Conservation (phyloP, 2,797 vertebrate genomes). For the Apogon talboti region DNA sequence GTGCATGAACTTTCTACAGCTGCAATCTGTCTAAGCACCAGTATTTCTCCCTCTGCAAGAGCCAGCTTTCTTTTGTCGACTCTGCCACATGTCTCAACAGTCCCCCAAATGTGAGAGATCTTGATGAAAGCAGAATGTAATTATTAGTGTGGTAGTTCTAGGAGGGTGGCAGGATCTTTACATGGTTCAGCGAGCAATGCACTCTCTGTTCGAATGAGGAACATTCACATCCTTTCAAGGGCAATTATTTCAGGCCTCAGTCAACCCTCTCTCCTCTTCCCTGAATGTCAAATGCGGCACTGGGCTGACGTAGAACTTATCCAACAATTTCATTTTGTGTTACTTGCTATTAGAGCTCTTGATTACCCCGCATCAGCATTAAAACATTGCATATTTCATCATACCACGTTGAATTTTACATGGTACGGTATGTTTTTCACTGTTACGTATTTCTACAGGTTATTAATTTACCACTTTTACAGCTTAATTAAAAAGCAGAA, state of each 20-base stretch:
- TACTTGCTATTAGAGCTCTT: slow-evolving; percentile 7
- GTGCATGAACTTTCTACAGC: slow-evolving; percentile 81
- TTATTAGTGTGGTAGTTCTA: slow-evolving; percentile 78
- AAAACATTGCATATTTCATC: no score
- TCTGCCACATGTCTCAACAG: slow-evolving; percentile 55
- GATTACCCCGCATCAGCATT: slow-evolving; percentile 9
- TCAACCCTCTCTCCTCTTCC: slow-evolving; percentile 47
- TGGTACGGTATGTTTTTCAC: no score
- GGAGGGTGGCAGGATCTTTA: slow-evolving; percentile 74
- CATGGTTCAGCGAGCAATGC: slow-evolving; percentile 75
- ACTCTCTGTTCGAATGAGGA: slow-evolving; percentile 67
- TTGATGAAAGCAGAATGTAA: slow-evolving; percentile 82
- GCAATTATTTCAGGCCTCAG: slow-evolving; percentile 79
- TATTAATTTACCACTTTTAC: no score
- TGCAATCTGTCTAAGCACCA: slow-evolving; percentile 77
- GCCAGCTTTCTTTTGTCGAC: slow-evolving; percentile 66
- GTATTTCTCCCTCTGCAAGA: slow-evolving; percentile 70
- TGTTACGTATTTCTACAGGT: no score
- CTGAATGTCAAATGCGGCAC: slow-evolving; percentile 63
- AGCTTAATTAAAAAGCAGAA: no score
- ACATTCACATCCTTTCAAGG: slow-evolving; percentile 74
- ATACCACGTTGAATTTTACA: no score
- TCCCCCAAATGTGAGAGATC: slow-evolving; percentile 78
- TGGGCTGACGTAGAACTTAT: slow-evolving; percentile 42
- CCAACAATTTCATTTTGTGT: slow-evolving; percentile 30